Evolutionary conservation across 2,797 vertebrate genomes (phyloP).

Genomic region (Gymnothorax reevesii): DNA sequence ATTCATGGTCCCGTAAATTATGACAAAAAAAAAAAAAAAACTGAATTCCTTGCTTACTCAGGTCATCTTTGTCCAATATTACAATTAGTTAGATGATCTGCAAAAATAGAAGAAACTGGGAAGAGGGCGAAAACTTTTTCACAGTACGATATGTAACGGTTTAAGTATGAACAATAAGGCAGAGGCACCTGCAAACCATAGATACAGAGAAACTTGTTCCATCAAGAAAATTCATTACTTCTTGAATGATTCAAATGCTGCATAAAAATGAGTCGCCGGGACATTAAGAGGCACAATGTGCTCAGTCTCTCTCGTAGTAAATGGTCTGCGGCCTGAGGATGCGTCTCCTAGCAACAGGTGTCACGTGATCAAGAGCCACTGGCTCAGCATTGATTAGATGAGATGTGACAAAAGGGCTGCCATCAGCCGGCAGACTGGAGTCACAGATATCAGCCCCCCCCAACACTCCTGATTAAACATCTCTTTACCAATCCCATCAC

Average conservation of each 20-base stretch:
- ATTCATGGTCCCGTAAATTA: too few relatives aligned
- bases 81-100: too few relatives aligned
- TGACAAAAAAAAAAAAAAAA: too few relatives aligned
- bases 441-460: not conserved
- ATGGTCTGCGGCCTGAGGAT: not conserved
- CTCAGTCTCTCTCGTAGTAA: not conserved
- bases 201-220: not conserved
- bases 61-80: too few relatives aligned
- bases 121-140: too few relatives aligned
- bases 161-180: not conserved
- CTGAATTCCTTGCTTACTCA: too few relatives aligned
- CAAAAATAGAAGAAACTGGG: too few relatives aligned
- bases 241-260: not conserved
- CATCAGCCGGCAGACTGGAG: conserved; percentile 18
- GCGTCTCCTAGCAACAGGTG: conserved; percentile 29
- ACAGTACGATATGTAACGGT: not conserved
- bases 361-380: conserved; percentile 8
- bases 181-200: not conserved
- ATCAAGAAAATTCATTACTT: not conserved
- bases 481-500: conserved; percentile 62
- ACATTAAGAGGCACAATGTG: not conserved
- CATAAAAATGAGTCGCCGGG: not conserved
- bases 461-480: conserved; percentile 50
- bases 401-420: conserved; percentile 12
- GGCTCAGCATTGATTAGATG: not conserved